Percentiles rank a stretch among this genome's conserved stretches.
Evolutionary conservation across 1,140 invertebrate genomes (phyloP).

Genomic region (Drosophila eugracilis): DNA sequence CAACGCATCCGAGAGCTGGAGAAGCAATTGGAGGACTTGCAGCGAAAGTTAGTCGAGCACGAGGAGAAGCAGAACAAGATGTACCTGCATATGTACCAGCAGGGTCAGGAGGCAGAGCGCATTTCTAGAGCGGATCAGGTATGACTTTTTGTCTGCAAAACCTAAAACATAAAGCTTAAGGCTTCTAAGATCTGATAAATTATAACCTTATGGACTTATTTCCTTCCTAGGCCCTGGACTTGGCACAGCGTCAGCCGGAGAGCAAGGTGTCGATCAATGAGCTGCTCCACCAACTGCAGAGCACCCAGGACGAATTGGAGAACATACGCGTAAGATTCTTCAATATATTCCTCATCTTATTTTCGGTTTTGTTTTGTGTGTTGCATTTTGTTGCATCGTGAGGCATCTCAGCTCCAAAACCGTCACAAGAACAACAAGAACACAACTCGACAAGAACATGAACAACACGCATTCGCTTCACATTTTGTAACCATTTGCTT

Average conservation of each 20-base stretch:
- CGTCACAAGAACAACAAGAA: slow-evolving; percentile 27
- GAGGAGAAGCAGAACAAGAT: slow-evolving; percentile 91
- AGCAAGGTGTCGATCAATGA: slow-evolving; percentile 90
- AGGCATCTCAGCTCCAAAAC: slow-evolving; percentile 36
- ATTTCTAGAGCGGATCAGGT: slow-evolving; percentile 89
- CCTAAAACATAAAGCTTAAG: too few species aligned
- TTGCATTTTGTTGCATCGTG: slow-evolving; percentile 84
- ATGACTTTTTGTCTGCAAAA: too few species aligned
- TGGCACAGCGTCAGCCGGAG: slow-evolving; percentile 86
- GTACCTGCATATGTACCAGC: slow-evolving; percentile 93
- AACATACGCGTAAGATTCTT: slow-evolving; percentile 91
- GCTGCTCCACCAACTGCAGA: slow-evolving; percentile 91
- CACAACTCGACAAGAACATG: slow-evolving; percentile 34
- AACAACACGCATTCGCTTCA: slow-evolving; percentile 51
- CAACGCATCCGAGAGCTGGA: slow-evolving; percentile 89
- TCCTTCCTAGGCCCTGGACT: slow-evolving; percentile 86
- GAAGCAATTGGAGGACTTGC: slow-evolving; percentile 88
- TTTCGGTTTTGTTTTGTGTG: slow-evolving; percentile 84
- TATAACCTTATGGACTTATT: neutral
- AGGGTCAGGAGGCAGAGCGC: slow-evolving; percentile 91
- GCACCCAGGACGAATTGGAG: slow-evolving; percentile 92
- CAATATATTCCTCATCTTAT: slow-evolving; percentile 83
- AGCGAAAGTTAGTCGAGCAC: slow-evolving; percentile 88
- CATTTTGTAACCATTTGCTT: slow-evolving; percentile 32
- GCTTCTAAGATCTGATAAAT: too few species aligned